These are phyloP conservation scores for Epirrhoe tristata DNA, from an alignment of 2,888 invertebrate genomes.

Conservation along the genomic window DNA sequence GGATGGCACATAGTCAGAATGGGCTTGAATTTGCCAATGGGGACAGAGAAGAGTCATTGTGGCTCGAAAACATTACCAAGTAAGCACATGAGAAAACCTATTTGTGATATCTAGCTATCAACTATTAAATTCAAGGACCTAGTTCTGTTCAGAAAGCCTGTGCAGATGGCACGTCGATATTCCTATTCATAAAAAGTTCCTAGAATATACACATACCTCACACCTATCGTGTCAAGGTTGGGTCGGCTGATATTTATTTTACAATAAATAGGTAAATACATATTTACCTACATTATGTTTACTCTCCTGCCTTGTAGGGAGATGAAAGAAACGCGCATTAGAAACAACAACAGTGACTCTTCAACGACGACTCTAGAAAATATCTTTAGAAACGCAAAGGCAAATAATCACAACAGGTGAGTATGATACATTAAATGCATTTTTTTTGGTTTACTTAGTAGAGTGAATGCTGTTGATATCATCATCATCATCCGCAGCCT, in stretches of 20 bases:
- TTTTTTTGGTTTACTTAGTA: no score
- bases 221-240: constrained; percentile 59
- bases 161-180: constrained; percentile 43
- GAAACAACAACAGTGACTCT: constrained; percentile 57
- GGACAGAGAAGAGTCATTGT: constrained; percentile 67
- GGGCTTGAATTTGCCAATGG: constrained; percentile 64
- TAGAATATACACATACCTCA: background rate
- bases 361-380: constrained; percentile 52
- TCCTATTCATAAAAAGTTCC: background rate
- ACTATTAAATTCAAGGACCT: background rate
- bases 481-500: no score
- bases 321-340: constrained; percentile 78
- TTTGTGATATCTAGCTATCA: background rate
- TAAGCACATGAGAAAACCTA: constrained; percentile 48
- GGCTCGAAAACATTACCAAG: constrained; percentile 81
- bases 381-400: constrained; percentile 52
- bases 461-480: no score
- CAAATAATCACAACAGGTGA: constrained; percentile 63
- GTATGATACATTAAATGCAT: background rate
- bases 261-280: constrained; percentile 4
- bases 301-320: constrained; percentile 58
- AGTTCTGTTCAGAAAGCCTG: constrained; percentile 9
- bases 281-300: constrained; percentile 16
- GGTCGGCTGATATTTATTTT: constrained; percentile 29
- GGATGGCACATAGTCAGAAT: constrained; percentile 73